Base-by-base conservation (phyloP, 2,113 vertebrate genomes). In the Cephalopholis sonnerati region DNA sequence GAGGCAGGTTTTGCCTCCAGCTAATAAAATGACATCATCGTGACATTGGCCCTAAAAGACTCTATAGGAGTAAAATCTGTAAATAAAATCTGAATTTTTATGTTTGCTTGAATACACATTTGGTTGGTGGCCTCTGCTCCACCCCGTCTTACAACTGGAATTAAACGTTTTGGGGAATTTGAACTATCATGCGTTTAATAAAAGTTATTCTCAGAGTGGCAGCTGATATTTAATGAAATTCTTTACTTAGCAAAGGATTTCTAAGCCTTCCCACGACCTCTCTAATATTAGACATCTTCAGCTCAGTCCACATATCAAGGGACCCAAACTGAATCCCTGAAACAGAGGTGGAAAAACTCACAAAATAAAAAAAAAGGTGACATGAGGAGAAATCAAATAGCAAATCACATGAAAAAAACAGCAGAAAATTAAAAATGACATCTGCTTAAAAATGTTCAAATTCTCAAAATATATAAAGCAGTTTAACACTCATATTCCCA, bases 391-490 rank as follows among this genome's bases (percentile, higher is more conserved):
- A 46, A 71, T 55, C 29, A 75, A 2, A 72, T 51, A 59, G 53
- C 5, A 58, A 41, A 58, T 41, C n/a, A 44, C 16, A 53, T 25
- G 7, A 32, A 36, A 29, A 29, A 41, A 55, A 57, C 54, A 29
- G 46, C 65, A 76, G 32, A 63, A 44, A 53, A 29, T 13, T 15
- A 13, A 46, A 66, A 64, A 61, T 36, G 16, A 9, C 1, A 3
- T 64, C 41, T 44, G 25, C 7, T 8, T 18, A 32, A 32, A 44
- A 44, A 24, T 2, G 36, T 74, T 63, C 32, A 62, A 54, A 39
- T 25, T 70, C 18, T 59, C 48, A 20, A 22, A 25, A 50, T 25
- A 46, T 5, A 66, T 48, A 3, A 82, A 85, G 63, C 76, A 36
- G 54, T 41, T 20, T 51, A 65, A 83, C 36, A 44, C 7, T 32